phyloP scores from a whole-genome alignment of 1,140 invertebrate genomes.

The Orius laevigatus region DNA sequence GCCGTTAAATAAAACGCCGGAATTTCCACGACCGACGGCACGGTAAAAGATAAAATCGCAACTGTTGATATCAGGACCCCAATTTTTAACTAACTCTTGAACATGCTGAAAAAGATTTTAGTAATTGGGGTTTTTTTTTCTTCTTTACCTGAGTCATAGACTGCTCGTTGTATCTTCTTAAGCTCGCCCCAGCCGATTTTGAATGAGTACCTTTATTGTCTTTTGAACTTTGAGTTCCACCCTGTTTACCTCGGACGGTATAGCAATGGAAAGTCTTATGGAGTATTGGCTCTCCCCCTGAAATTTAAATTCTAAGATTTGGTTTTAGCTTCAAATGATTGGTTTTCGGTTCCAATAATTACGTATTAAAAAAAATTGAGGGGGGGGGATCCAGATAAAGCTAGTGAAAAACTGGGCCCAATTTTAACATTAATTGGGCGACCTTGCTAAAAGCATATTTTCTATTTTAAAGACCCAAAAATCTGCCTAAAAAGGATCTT shows the following conservation, averaged over 20 bases:
- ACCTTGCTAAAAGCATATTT: no score
- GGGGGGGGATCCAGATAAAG: no score
- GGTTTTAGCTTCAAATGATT: neutral
- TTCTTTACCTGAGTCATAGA: conserved; percentile 39
- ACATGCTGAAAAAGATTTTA: conserved; percentile 45
- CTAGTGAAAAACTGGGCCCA: no score
- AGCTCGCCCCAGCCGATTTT: conserved; percentile 64
- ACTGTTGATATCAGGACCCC: conserved; percentile 44
- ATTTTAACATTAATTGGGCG: no score
- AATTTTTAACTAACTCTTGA: conserved; percentile 51
- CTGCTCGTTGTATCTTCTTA: conserved; percentile 64
- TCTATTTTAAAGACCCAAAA: no score
- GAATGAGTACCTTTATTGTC: conserved; percentile 46
- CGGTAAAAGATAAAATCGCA: conserved; percentile 65
- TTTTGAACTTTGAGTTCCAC: conserved; percentile 51
- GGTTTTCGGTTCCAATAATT: neutral
- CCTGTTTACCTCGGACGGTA: conserved; percentile 67
- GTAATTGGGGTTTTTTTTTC: neutral
- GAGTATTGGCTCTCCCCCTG: conserved; percentile 37
- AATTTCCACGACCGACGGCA: conserved; percentile 56
- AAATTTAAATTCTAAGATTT: conserved; percentile 17
- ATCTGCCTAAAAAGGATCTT: no score
- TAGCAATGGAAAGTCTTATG: conserved; percentile 84
- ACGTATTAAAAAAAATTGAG: neutral
- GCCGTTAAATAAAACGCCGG: conserved; percentile 55